Evolutionary conservation across 2,797 vertebrate genomes (phyloP).

Genomic region (Sarcoramphus papa): DNA sequence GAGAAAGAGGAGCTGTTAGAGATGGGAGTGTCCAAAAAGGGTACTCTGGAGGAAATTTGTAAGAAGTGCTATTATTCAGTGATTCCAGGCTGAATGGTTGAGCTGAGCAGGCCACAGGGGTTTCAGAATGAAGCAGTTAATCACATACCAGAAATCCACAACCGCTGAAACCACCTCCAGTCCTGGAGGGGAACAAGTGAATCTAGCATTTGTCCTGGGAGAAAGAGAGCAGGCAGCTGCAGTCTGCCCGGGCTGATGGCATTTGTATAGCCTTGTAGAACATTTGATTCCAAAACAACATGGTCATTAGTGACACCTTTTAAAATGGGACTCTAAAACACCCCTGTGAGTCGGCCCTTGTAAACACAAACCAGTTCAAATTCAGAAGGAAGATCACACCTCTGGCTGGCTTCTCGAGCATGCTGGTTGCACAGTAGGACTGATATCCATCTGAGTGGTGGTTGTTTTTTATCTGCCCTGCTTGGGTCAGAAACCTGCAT

Average conservation of each 20-base stretch:
- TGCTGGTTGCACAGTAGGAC: background rate
- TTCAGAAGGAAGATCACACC: background rate
- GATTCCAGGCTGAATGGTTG: background rate
- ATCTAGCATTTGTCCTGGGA: background rate
- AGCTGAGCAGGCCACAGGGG: background rate
- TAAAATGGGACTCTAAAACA: background rate
- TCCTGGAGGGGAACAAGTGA: background rate
- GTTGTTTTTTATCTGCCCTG: background rate
- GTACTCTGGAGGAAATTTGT: background rate
- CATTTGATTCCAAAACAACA: fast-evolving
- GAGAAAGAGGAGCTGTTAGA: background rate
- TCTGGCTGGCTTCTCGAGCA: background rate
- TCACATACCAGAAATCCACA: background rate
- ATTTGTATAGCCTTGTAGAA: background rate
- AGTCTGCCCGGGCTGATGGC: fast-evolving
- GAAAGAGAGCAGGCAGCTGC: background rate
- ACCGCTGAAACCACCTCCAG: background rate
- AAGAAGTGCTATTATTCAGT: background rate
- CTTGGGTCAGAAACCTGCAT: background rate
- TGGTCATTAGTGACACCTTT: background rate
- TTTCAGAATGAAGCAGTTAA: background rate
- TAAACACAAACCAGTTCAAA: background rate
- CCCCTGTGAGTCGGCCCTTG: background rate
- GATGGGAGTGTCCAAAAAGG: background rate
- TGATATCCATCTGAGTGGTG: background rate